phyloP scores from a whole-genome alignment of 1,140 invertebrate species.

The Drosophila azteca region DNA sequence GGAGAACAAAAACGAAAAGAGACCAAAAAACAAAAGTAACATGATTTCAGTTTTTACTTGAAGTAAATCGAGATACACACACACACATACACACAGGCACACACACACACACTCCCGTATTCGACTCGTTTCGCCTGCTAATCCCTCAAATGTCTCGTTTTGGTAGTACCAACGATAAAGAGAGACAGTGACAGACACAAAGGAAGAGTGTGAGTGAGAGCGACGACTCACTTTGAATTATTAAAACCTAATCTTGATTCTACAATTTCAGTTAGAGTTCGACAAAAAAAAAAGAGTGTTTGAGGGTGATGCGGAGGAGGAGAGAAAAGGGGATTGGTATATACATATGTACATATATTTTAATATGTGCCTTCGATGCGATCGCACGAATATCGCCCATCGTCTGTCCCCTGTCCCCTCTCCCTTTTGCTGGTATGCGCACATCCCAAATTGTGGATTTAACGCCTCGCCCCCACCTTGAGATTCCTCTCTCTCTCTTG shows the following conservation, averaged over 20 bases:
- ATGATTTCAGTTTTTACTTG: slow-evolving; percentile 79
- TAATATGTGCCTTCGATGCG: slow-evolving; percentile 64
- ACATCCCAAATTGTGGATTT: slow-evolving; percentile 50
- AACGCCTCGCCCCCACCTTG: slow-evolving; percentile 23
- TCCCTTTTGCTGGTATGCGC: slow-evolving; percentile 42
- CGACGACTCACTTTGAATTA: slow-evolving; percentile 76
- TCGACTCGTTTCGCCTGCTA: slow-evolving; percentile 64
- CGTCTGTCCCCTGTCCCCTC: no score
- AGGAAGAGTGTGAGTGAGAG: slow-evolving; percentile 3
- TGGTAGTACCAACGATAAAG: slow-evolving; percentile 2
- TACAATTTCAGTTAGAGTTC: slow-evolving; percentile 42
- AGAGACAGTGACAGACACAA: slow-evolving; percentile 1
- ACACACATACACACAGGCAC: slow-evolving; percentile 10
- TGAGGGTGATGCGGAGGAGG: neutral
- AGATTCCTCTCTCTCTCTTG: slow-evolving; percentile 1
- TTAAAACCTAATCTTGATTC: slow-evolving; percentile 81
- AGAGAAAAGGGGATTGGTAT: slow-evolving; percentile 43
- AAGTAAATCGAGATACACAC: slow-evolving; percentile 43
- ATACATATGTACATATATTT: slow-evolving; percentile 1
- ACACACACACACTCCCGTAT: slow-evolving; percentile 15
- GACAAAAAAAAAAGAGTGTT: neutral
- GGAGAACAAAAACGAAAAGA: neutral
- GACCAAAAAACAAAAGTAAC: slow-evolving; percentile 61
- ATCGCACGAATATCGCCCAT: slow-evolving; percentile 61
- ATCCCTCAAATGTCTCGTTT: slow-evolving; percentile 57